Evolutionary conservation across 2,113 vertebrate species (phyloP).

Genomic region (Siniperca chuatsi): DNA sequence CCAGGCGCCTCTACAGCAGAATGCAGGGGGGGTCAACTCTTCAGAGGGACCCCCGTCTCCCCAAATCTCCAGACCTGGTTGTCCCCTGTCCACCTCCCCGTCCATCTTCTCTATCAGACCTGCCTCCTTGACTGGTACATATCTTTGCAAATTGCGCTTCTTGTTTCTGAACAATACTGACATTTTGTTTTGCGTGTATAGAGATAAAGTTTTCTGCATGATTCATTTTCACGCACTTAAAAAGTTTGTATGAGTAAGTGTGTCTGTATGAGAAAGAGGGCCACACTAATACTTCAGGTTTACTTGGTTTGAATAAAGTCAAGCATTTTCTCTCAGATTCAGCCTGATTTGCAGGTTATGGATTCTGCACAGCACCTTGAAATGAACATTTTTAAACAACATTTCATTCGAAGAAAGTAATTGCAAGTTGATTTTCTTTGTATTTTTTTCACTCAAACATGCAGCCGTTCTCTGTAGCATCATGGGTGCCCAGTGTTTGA

Average conservation of each 20-base stretch:
- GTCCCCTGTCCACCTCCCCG: constrained; percentile 42
- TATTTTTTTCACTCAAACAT: background rate
- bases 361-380: background rate
- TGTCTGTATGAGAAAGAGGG: background rate
- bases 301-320: background rate
- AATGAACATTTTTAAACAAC: background rate
- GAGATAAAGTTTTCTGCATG: background rate
- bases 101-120: constrained; percentile 68
- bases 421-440: background rate
- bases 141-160: background rate
- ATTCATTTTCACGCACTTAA: background rate
- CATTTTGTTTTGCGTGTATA: background rate
- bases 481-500: background rate
- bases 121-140: constrained; percentile 70
- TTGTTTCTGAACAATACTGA: background rate
- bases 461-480: background rate
- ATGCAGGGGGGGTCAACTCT: background rate
- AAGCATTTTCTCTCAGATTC: background rate
- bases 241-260: background rate
- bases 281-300: background rate
- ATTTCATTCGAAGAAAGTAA: background rate
- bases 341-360: background rate
- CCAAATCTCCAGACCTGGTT: background rate
- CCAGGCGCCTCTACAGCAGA: constrained; percentile 11
- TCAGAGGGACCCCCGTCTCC: background rate